These are phyloP conservation scores for Pterocles gutturalis DNA, from an alignment of 2,113 vertebrate genomes.

Conservation along the genomic window DNA sequence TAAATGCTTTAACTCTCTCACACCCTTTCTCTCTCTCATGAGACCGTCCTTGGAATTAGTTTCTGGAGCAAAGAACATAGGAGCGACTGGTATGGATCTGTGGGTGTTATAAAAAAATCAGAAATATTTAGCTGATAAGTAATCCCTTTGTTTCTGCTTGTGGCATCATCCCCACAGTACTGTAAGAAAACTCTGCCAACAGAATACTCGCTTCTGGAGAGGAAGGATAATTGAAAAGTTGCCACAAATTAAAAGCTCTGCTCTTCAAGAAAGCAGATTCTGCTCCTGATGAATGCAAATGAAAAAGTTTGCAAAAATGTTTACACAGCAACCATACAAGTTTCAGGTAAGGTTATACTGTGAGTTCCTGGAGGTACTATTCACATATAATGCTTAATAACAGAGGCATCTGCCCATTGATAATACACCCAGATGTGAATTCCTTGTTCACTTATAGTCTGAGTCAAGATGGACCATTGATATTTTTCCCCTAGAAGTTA, in stretches of 20 bases:
- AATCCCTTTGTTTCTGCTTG: neutral
- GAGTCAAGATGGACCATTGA: neutral
- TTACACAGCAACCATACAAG: neutral
- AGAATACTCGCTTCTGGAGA: neutral
- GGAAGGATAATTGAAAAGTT: neutral
- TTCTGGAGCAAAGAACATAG: neutral
- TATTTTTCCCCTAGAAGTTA: neutral
- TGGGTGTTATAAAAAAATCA: neutral
- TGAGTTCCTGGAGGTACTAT: neutral
- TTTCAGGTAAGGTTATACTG: neutral
- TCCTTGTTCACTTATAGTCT: neutral
- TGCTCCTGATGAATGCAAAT: neutral
- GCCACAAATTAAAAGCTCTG: neutral
- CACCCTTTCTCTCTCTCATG: neutral
- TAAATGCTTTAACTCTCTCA: neutral
- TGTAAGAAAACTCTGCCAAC: neutral
- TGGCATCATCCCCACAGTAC: neutral
- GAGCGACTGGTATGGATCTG: neutral
- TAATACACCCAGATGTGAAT: neutral
- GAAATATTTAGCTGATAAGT: neutral
- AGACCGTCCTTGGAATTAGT: neutral
- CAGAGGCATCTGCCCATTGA: neutral
- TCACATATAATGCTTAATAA: neutral
- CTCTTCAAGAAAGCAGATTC: neutral
- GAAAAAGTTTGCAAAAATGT: neutral